Conservation (phyloP, 2,797 vertebrate genomes). For the Danio aesculapii region DNA sequence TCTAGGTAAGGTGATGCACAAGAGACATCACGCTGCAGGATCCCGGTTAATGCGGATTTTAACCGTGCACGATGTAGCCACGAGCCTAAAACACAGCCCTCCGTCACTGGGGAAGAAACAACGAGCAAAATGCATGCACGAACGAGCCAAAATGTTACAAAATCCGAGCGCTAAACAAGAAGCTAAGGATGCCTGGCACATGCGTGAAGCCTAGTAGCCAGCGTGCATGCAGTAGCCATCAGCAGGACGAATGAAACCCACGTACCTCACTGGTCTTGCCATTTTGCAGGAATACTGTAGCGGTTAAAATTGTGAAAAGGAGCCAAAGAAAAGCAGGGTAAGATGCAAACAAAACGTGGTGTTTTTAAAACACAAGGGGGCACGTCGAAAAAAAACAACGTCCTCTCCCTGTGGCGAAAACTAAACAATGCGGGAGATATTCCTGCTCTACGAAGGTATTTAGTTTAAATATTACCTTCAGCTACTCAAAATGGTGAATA, state of each 20-base stretch:
- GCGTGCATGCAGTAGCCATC: constrained; percentile 63
- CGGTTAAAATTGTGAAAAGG: constrained; percentile 76
- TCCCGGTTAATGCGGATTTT: constrained; percentile 51
- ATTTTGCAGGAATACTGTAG: constrained; percentile 84
- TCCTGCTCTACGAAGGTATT: constrained; percentile 71
- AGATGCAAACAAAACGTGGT: constrained; percentile 69
- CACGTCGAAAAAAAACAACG: constrained; percentile 70
- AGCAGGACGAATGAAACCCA: constrained; percentile 73
- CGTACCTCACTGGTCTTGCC: constrained; percentile 88
- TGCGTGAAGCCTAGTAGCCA: constrained; percentile 64
- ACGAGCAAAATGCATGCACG: constrained; percentile 46
- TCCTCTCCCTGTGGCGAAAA: constrained; percentile 69
- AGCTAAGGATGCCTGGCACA: constrained; percentile 66
- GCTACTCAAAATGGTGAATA: constrained; percentile 89
- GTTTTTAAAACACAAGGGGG: constrained; percentile 73
- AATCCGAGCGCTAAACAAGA: constrained; percentile 70
- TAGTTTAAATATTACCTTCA: constrained; percentile 75
- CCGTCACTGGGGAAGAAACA: constrained; percentile 13
- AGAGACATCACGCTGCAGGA: not conserved
- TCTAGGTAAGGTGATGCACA: constrained; percentile 10
- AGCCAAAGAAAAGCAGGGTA: constrained; percentile 67
- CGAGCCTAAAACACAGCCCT: constrained; percentile 21
- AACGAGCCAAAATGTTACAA: constrained; percentile 58
- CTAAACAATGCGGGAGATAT: constrained; percentile 65
- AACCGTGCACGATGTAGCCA: constrained; percentile 60